A percentile compares a stretch with the other conserved stretches of the same genome.
phyloP scores from a whole-genome alignment of 1,140 invertebrate genomes.

The Anoplophora glabripennis region DNA sequence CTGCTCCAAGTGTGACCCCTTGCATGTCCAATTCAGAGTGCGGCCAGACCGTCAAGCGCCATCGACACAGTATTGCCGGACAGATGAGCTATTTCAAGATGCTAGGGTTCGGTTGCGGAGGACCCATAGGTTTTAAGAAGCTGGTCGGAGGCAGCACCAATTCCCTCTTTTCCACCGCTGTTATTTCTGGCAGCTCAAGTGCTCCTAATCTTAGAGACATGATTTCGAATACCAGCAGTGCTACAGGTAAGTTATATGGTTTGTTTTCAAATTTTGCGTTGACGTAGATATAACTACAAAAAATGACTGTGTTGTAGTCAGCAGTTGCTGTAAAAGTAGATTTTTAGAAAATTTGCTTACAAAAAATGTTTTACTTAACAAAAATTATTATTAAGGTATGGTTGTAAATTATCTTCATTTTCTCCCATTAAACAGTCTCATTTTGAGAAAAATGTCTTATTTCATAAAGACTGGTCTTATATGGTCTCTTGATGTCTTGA shows the following conservation, averaged over 20 bases:
- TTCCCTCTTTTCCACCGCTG: slow-evolving; percentile 88
- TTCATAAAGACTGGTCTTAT: no score
- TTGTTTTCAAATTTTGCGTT: neutral
- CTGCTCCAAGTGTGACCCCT: slow-evolving; percentile 39
- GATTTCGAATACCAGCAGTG: slow-evolving; percentile 68
- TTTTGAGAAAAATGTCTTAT: no score
- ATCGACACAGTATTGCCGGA: slow-evolving; percentile 89
- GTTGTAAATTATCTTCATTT: no score
- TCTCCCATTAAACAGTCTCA: no score
- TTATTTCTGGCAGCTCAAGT: slow-evolving; percentile 88
- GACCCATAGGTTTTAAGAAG: slow-evolving; percentile 62
- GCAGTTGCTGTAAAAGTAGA: no score
- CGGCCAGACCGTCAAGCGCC: slow-evolving; percentile 69
- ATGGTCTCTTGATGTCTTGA: no score
- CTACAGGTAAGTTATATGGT: slow-evolving; percentile 60
- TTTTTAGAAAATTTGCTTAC: no score
- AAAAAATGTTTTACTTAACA: no score
- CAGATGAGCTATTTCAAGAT: slow-evolving; percentile 90
- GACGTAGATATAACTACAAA: no score
- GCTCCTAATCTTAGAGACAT: slow-evolving; percentile 86
- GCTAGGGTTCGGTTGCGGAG: slow-evolving; percentile 66
- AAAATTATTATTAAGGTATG: no score
- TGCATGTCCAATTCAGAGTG: slow-evolving; percentile 46
- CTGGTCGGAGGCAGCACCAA: slow-evolving; percentile 68
- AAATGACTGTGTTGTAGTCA: no score